Percentiles rank a stretch among this genome's conserved stretches.
phyloP scores from a whole-genome alignment of 2,113 vertebrate species.

The Bucco capensis region DNA sequence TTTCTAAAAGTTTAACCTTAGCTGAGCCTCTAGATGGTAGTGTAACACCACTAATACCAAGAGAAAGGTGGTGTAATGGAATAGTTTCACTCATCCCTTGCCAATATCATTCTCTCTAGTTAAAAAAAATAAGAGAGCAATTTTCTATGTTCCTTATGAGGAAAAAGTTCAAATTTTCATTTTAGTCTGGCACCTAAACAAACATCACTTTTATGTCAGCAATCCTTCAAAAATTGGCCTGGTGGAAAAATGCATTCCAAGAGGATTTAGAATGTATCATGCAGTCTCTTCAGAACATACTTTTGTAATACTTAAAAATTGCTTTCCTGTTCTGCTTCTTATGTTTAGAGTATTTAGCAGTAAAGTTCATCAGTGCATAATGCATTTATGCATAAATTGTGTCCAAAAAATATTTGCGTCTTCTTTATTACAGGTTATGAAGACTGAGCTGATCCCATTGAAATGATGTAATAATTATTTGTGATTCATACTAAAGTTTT shows the following conservation, averaged over 20 bases:
- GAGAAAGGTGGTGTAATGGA: accelerated
- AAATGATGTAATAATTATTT: not conserved
- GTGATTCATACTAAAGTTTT: not conserved
- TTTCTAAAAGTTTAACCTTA: not conserved
- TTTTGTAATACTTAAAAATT: not conserved
- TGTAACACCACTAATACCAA: not conserved
- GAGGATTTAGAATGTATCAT: not conserved
- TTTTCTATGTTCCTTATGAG: not conserved
- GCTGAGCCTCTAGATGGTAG: slow-evolving; percentile 24
- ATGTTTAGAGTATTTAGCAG: not conserved
- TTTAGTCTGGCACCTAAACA: not conserved
- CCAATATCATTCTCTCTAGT: not conserved
- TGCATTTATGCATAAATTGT: not conserved
- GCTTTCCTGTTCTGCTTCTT: not conserved
- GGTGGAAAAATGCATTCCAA: not conserved
- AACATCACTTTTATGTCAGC: not conserved
- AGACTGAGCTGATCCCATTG: not conserved
- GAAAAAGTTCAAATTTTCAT: not conserved
- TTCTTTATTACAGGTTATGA: not conserved
- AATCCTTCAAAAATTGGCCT: not conserved
- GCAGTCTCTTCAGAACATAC: not conserved
- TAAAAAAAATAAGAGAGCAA: not conserved
- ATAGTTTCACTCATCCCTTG: not conserved
- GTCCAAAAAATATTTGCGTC: not conserved
- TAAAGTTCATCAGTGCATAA: not conserved